These are phyloP conservation scores for Magallana ariakensis DNA, from an alignment of 1,140 invertebrate species.

Conservation along the genomic window DNA sequence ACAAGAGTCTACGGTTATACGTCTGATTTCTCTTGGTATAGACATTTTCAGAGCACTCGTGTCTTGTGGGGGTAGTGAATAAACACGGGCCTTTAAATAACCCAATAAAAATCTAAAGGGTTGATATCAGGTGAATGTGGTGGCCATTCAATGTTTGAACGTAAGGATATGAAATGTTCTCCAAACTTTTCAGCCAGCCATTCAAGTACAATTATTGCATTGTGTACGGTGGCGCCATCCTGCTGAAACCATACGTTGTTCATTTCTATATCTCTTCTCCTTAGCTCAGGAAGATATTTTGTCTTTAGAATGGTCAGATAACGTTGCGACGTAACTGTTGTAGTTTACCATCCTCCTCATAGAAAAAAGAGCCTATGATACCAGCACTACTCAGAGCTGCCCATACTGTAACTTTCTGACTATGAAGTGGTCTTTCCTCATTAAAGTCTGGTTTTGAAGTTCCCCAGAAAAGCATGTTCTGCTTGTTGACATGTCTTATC, in stretches of 20 bases:
- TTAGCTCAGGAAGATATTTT: background rate
- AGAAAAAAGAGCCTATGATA: conserved; percentile 43
- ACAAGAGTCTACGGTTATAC: conserved; percentile 19
- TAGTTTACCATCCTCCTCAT: conserved; percentile 35
- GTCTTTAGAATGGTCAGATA: conserved; percentile 16
- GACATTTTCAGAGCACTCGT: background rate
- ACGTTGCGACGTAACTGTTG: conserved; percentile 6
- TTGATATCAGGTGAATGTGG: conserved; percentile 37
- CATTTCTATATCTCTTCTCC: conserved; percentile 11
- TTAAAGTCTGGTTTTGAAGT: too few relatives aligned
- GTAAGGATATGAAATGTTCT: conserved; percentile 22
- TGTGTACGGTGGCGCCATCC: conserved; percentile 45
- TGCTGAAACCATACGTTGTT: conserved; percentile 40
- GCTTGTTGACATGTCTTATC: too few relatives aligned
- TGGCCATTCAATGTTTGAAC: conserved; percentile 6
- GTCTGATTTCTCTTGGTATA: conserved; percentile 30
- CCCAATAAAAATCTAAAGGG: conserved; percentile 32
- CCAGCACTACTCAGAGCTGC: background rate
- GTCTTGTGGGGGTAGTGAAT: too few relatives aligned
- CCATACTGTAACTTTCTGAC: conserved; percentile 29
- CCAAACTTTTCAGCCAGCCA: conserved; percentile 37
- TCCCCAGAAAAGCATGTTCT: too few relatives aligned
- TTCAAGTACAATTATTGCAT: conserved; percentile 19
- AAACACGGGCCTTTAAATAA: conserved; percentile 39
- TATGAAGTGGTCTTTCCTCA: conserved; percentile 42